A percentile compares a stretch with the other conserved stretches of the same genome.
phyloP scores from a whole-genome alignment of 2,888 invertebrate genomes.

The Carabus problematicus region DNA sequence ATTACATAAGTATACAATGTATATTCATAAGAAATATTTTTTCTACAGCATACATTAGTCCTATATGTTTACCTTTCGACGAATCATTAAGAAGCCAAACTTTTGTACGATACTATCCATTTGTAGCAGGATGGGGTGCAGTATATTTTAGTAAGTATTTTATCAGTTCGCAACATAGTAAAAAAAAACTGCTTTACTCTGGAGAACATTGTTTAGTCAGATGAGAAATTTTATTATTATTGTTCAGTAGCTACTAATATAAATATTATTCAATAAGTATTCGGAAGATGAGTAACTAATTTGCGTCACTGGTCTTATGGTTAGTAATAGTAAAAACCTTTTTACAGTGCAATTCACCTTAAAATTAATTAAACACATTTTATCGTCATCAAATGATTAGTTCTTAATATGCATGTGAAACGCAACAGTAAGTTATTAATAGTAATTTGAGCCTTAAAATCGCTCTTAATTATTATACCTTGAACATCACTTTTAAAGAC shows the following conservation, averaged over 20 bases:
- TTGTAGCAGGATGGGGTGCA: constrained; percentile 87
- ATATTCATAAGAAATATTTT: constrained; percentile 24
- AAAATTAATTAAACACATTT: constrained; percentile 16
- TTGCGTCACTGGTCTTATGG: not conserved
- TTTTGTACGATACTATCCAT: constrained; percentile 68
- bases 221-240: not conserved
- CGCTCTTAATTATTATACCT: too few relatives aligned
- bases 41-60: constrained; percentile 69
- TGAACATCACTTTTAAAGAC: too few relatives aligned
- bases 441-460: too few relatives aligned
- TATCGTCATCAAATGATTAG: not conserved
- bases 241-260: not conserved
- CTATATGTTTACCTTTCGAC: constrained; percentile 77
- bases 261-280: not conserved
- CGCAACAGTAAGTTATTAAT: too few relatives aligned
- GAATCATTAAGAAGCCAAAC: constrained; percentile 62
- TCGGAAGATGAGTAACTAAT: not conserved
- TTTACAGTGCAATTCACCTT: not conserved
- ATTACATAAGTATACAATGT: too few relatives aligned
- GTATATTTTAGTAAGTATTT: constrained; percentile 70
- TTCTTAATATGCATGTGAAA: too few relatives aligned
- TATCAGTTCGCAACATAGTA: not conserved
- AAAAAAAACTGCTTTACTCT: not conserved
- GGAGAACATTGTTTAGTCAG: not conserved
- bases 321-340: not conserved